Conservation (phyloP, 2,888 invertebrate genomes). For the Biston stratarius region DNA sequence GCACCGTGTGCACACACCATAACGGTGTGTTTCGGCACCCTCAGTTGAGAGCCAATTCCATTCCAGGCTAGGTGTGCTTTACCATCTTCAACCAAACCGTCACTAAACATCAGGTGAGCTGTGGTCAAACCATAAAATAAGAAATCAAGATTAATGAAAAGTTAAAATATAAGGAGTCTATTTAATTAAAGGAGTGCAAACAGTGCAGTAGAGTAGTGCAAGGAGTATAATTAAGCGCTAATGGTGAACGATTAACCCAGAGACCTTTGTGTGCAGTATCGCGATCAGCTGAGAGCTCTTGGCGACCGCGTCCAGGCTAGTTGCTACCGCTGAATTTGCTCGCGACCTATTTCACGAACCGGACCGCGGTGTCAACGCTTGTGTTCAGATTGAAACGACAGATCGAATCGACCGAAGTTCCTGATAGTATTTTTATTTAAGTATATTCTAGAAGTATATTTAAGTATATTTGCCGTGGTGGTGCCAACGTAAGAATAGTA, state of each 20-base stretch:
- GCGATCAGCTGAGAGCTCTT: conserved; percentile 73
- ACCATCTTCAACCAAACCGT: too few species aligned
- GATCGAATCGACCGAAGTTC: not conserved
- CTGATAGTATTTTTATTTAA: too few species aligned
- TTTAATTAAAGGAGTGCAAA: conserved; percentile 35
- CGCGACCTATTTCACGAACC: conserved; percentile 57
- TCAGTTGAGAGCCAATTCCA: too few species aligned
- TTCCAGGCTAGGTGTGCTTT: too few species aligned
- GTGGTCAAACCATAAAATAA: not conserved
- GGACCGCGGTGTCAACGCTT: not conserved
- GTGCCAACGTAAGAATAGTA: too few species aligned
- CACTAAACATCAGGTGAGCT: not conserved
- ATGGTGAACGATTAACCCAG: conserved; percentile 72
- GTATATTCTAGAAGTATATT: too few species aligned
- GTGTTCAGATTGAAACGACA: conserved; percentile 4
- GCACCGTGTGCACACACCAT: too few species aligned
- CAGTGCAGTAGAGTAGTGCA: conserved; percentile 42
- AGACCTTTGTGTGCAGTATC: conserved; percentile 78
- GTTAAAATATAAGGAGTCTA: not conserved
- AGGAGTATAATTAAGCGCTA: conserved; percentile 60
- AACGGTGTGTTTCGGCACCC: too few species aligned
- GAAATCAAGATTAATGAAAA: not conserved
- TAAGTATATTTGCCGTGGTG: too few species aligned
- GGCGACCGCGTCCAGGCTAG: conserved; percentile 55
- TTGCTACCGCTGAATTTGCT: conserved; percentile 54